Base-by-base conservation (phyloP, 92 coral and sea anemone genomes). In the Porites divaricata region DNA sequence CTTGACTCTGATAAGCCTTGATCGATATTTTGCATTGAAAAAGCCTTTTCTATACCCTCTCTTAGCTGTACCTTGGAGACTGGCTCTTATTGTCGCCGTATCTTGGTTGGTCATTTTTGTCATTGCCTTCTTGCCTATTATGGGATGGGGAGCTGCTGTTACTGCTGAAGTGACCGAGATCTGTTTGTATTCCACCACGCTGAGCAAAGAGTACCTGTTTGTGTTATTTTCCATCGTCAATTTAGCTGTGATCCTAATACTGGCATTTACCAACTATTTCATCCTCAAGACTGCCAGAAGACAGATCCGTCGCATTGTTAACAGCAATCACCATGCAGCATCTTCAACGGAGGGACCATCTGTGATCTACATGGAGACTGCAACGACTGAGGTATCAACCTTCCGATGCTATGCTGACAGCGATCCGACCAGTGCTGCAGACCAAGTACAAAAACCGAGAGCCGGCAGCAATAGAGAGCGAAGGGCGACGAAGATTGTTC, bases 1-100 rank as follows among this genome's bases (percentile, higher is more conserved):
- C 62, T 74, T 96, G 57, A 90, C 98, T 12, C 72, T 96, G 11
- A 96, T 96, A 72, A 94, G 98, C 63, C 70, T 92, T 28, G 98
- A 96, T 76, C 93, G 98, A 10, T 96, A 94, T 75, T 49, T 96
- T 19, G 98, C 98, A 26, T 85, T 96, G 8, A 90, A 88, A 15
- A 78, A 90, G 77, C 97, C 98, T 3, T 95, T 94, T 79, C 59
- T 90, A n/a, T 96, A 96, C 64, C 85, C 89, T 63, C 79, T 64
- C 69, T 73, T 88, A 11, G 92, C 88, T 50, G 95, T 92, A 2
- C 94, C 95, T 4, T 11, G 63, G 28, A 89, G 66, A 41, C 92
- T 90, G 13, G 68, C 81, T 15, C 11, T 81, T 22, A 77, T 86
- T 5, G 81, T 92, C n/a, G 69, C 80, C 0, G 63, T 84, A 1